Percentiles rank a stretch among this genome's conserved stretches.
These are phyloP conservation scores for Aelia acuminata DNA, from an alignment of 2,888 invertebrate genomes.

Conservation along the genomic window DNA sequence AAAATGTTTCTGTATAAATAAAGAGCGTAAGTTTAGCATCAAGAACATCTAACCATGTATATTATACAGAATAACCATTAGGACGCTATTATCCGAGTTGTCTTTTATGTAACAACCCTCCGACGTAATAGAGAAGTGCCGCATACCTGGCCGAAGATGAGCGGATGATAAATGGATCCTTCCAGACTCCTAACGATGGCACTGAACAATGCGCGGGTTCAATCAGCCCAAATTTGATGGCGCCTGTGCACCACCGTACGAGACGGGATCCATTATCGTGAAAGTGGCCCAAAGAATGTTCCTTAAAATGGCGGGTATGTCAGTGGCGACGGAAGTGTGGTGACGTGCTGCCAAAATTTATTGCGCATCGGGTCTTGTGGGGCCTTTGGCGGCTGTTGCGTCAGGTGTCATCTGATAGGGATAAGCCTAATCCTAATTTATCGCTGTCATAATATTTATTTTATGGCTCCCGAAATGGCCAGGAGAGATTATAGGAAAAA, in stretches of 20 bases:
- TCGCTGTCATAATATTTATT: slow-evolving; percentile 37
- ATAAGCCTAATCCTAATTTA: not conserved
- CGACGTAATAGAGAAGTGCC: not conserved
- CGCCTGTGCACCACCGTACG: not conserved
- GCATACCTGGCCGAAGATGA: not conserved
- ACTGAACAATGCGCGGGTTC: not conserved
- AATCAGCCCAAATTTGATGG: slow-evolving; percentile 2
- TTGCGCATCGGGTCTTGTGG: not conserved
- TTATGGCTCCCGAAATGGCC: not conserved
- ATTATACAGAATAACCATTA: not conserved
- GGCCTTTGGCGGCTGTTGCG: slow-evolving; percentile 6
- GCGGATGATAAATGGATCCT: not conserved
- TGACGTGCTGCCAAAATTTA: slow-evolving; percentile 12
- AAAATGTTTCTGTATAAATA: no score
- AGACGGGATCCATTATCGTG: not conserved
- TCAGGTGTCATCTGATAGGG: not conserved
- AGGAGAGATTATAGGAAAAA: not conserved
- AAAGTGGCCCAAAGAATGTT: not conserved
- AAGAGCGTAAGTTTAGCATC: no score
- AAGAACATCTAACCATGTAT: no score
- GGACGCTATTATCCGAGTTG: not conserved
- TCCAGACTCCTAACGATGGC: not conserved
- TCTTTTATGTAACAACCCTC: not conserved
- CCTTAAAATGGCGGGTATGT: not conserved
- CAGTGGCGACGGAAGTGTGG: not conserved